Percentiles rank a stretch among this genome's conserved stretches.
Conservation (phyloP, 2,797 vertebrate genomes). For the Spinibarbus caldwelli region DNA sequence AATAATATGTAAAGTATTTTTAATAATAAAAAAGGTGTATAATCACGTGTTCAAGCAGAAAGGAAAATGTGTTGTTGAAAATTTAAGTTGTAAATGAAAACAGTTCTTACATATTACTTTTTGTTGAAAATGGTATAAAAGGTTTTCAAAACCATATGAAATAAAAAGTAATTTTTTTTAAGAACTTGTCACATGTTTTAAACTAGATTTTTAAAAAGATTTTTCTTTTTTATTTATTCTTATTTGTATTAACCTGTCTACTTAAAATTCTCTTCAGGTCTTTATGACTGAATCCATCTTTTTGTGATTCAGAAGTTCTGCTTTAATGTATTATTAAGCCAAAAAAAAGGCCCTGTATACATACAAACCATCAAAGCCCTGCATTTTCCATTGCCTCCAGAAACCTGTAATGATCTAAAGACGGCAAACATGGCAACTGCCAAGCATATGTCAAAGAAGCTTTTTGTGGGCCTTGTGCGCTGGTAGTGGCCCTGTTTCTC, state of each 20-base stretch:
- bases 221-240: background rate
- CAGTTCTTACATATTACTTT: background rate
- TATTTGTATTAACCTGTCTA: background rate
- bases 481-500: constrained; percentile 71
- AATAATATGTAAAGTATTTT: background rate
- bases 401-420: constrained; percentile 78
- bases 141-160: background rate
- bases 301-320: constrained; percentile 65
- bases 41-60: background rate
- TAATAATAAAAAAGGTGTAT: background rate
- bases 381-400: constrained; percentile 76
- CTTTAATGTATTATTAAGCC: constrained; percentile 71
- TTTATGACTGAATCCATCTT: constrained; percentile 16
- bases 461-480: constrained; percentile 67
- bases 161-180: background rate
- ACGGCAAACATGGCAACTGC: constrained; percentile 74
- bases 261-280: background rate
- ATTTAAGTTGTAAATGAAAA: background rate
- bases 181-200: background rate
- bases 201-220: background rate
- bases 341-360: constrained; percentile 73
- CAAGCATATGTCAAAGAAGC: constrained; percentile 75
- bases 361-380: constrained; percentile 70
- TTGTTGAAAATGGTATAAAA: background rate
- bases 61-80: background rate